phyloP scores from a whole-genome alignment of 2,888 invertebrate genomes.

The Ligdia adustata region DNA sequence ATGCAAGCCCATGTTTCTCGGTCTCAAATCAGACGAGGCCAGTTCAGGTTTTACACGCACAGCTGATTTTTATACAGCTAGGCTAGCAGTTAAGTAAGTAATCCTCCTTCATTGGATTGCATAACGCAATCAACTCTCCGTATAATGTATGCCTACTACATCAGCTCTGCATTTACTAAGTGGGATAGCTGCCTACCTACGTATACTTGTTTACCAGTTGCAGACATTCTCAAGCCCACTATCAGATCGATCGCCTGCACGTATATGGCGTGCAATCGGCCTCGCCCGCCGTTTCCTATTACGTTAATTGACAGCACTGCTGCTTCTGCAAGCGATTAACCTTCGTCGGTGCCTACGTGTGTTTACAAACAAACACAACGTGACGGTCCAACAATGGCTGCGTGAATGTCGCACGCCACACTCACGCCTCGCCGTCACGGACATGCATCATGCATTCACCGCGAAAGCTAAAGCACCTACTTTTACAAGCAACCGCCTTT shows the following conservation, averaged over 20 bases:
- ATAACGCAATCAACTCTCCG: no score
- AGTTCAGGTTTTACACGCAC: no score
- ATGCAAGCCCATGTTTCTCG: no score
- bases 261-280: slow-evolving; percentile 8
- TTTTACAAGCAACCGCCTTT: slow-evolving; percentile 27
- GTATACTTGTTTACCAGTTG: neutral
- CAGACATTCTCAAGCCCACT: neutral
- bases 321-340: slow-evolving; percentile 41
- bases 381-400: slow-evolving; percentile 43
- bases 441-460: slow-evolving; percentile 37
- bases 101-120: no score
- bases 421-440: slow-evolving; percentile 20
- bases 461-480: slow-evolving; percentile 33
- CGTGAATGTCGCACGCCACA: slow-evolving; percentile 50
- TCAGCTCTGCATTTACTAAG: neutral
- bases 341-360: slow-evolving; percentile 46
- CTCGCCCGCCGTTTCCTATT: slow-evolving; percentile 17
- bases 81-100: no score
- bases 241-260: slow-evolving; percentile 9
- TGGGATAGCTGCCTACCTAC: neutral
- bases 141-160: neutral
- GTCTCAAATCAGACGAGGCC: no score
- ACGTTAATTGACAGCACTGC: slow-evolving; percentile 18
- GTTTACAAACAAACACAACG: slow-evolving; percentile 68
- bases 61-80: no score